Base-by-base conservation (phyloP, 2,113 vertebrate species). In the Nestor notabilis region DNA sequence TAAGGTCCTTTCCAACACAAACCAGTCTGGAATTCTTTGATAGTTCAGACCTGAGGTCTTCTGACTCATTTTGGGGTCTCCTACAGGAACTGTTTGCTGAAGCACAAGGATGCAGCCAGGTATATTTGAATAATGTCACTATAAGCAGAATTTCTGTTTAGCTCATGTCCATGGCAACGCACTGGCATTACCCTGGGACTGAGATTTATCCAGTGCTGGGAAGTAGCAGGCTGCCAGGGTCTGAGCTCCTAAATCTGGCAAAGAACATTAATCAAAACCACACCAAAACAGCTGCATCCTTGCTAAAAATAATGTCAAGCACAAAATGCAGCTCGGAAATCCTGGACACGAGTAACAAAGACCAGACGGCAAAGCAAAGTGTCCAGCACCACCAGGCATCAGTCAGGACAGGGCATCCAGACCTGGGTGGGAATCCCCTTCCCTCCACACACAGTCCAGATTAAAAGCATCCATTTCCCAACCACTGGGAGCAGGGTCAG, bases 361-460 rank as follows among this genome's bases (percentile, higher is more conserved):
- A 55, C 41, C 8, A 75, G 0, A 1, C 2, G 2, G 55, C 24
- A 69, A 69, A 76, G 37, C 1, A 0, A 69, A 83, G 82, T 8
- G 70, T 68, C 35, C 3, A 0, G 58, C 31, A 55, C 12, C 2
- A 1, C 18, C 35, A 47, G 49, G 43, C 47, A 72, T 50, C 56
- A 24, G 16, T 11, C 56, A 71, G 37, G 56, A 41, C 7, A 28
- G 15, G 9, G 31, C 11, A 61, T 33, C 12, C 21, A 52, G 68
- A 23, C 13, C 21, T 27, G 28, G 9, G 5, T 52, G 37, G 55
- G 64, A 65, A 78, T 60, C 78, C 69, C 47, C 69, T 90, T 68
- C 61, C 9, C 21, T 69, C 27, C 1, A 0, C 11, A 16, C 55
- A 55, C 3, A 10, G n/a, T 7, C 13, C 39, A 24, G 43, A 13